These are phyloP conservation scores for Tenthredo notha DNA, from an alignment of 2,888 invertebrate species.

Conservation along the genomic window DNA sequence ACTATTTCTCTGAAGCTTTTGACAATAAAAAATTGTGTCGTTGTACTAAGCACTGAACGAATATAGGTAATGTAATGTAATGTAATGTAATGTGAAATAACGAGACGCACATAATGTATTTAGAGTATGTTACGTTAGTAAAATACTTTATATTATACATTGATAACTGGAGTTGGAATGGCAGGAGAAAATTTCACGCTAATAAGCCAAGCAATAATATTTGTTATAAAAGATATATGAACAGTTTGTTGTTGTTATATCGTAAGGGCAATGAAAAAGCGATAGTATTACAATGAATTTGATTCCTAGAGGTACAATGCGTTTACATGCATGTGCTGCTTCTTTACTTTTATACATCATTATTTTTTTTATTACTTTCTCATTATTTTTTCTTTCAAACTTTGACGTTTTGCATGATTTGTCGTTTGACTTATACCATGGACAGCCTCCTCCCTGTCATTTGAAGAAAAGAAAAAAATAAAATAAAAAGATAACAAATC, in stretches of 20 bases:
- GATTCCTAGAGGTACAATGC: constrained; percentile 51
- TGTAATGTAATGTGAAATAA: constrained; percentile 11
- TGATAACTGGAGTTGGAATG: not conserved
- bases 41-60: not conserved
- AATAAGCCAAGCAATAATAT: constrained; percentile 46
- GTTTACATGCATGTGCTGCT: constrained; percentile 51
- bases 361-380: constrained; percentile 25
- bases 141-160: constrained; percentile 24
- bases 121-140: constrained; percentile 3
- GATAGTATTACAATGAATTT: constrained; percentile 56
- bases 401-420: constrained; percentile 23
- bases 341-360: constrained; percentile 34
- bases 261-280: constrained; percentile 55
- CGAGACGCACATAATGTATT: constrained; percentile 45
- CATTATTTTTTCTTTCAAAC: not conserved
- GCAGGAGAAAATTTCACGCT: constrained; percentile 17
- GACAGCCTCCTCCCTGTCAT: not conserved
- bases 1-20: not conserved
- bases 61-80: constrained; percentile 10
- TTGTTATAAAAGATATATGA: constrained; percentile 49
- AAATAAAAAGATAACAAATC: not conserved
- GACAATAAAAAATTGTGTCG: constrained; percentile 37
- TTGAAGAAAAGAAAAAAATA: not conserved
- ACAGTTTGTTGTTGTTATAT: constrained; percentile 5
- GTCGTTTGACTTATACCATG: constrained; percentile 1